Evolutionary conservation across 2,888 invertebrate genomes (phyloP), one percentile per base, ranked within the genome.

Genomic region (Xestia rhomboidea): DNA sequence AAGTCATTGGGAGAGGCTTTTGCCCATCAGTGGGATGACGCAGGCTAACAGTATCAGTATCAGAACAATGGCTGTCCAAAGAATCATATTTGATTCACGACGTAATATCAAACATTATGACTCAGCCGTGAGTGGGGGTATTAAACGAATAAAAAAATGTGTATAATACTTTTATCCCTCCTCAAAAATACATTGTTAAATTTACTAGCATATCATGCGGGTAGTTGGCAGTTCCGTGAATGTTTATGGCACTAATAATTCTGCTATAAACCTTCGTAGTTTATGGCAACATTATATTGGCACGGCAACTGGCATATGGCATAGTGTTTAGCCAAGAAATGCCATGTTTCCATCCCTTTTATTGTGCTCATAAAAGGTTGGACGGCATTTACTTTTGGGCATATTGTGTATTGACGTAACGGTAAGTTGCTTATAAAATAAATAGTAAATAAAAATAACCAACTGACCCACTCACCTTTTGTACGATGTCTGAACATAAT

Each of bases 211-310:
- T 68, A 74, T 63, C 18, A 63, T 78, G 86, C n/a, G 68, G 86
- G 83, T 75, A 86, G 69, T 82, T 82, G 46, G 51, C 44, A 70
- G 69, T 71, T 83, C n/a, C 73, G 13, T 73, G 49, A 62, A 74
- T 72, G 79, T 88, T 87, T 87, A 87, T 85, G 38, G 76, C 64
- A 68, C 77, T 72, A 86, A 83, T 87, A 85, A 81, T 81, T 72
- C 66, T 51, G 75, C 68, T 57, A 77, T 87, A 86, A 83, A 86
- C 68, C 64, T 1, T 68, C 27, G 15, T 72, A 64, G 76, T 85
- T 85, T 87, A 87, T 81, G 63, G 71, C 63, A 73, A 68, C 54
- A 79, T 80, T 79, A 76, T 77, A 76, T 68, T 77, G 74, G 72
- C 76, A 82, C 62, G 69, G 72, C n/a, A 77, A 84, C 70, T 66